phyloP scores from a whole-genome alignment of 2,113 vertebrate species.

The Tragelaphus scriptus region DNA sequence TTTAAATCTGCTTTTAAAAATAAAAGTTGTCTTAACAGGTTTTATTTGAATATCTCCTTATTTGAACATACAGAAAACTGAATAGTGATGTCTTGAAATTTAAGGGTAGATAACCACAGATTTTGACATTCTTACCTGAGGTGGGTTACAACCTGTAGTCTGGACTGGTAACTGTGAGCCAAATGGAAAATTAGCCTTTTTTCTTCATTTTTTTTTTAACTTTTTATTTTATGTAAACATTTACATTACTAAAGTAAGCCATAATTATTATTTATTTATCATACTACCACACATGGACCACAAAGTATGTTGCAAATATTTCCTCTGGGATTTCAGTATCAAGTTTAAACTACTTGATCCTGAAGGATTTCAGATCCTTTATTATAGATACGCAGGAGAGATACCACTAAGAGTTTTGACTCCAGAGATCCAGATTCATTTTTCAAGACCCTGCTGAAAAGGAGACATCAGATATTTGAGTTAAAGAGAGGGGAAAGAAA shows the following conservation, averaged over 20 bases:
- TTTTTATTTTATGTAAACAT: conserved; percentile 51
- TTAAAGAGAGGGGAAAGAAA: background rate
- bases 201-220: background rate
- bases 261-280: conserved; percentile 53
- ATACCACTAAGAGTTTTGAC: background rate
- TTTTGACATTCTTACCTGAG: background rate
- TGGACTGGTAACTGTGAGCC: background rate
- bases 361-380: background rate
- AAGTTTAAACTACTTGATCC: background rate
- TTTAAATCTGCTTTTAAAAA: background rate
- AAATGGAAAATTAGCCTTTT: background rate
- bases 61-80: background rate
- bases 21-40: background rate
- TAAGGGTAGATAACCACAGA: conserved; percentile 29
- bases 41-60: background rate
- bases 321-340: background rate
- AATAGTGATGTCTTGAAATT: background rate
- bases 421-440: background rate
- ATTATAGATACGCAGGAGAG: background rate
- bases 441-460: background rate
- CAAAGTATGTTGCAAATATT: background rate
- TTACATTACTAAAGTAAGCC: background rate
- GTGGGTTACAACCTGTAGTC: background rate
- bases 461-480: background rate
- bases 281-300: background rate